Conservation (phyloP, 2,888 invertebrate species). For the Polydrusus tereticollis region DNA sequence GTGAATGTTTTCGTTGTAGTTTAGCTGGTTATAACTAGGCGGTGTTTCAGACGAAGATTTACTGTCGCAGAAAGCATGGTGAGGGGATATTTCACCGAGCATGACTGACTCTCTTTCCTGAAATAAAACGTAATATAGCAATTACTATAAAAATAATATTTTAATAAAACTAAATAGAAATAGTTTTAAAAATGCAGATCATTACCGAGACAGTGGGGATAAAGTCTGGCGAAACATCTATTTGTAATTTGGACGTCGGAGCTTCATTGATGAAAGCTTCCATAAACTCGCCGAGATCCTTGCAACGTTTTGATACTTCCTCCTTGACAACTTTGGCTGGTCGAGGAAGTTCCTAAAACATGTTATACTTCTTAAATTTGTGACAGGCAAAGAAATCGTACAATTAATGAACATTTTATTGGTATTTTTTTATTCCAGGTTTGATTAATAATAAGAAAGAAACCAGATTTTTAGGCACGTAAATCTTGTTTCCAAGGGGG, state of each 20-base stretch:
- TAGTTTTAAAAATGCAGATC: slow-evolving; percentile 55
- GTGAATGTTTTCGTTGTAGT: slow-evolving; percentile 82
- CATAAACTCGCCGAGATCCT: slow-evolving; percentile 81
- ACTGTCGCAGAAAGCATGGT: slow-evolving; percentile 84
- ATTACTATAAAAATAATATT: background rate
- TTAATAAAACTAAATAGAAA: background rate
- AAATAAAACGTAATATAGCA: background rate
- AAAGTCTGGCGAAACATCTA: slow-evolving; percentile 73
- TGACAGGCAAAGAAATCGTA: background rate
- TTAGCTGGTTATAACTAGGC: slow-evolving; percentile 87
- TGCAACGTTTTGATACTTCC: slow-evolving; percentile 77
- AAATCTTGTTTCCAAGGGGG: too few species aligned
- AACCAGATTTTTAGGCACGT: too few species aligned
- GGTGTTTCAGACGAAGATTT: slow-evolving; percentile 85
- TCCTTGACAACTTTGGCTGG: slow-evolving; percentile 72
- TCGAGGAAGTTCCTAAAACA: slow-evolving; percentile 60
- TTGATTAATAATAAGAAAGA: too few species aligned
- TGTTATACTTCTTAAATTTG: background rate
- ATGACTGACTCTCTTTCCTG: slow-evolving; percentile 78
- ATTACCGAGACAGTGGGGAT: slow-evolving; percentile 76
- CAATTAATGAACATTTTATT: too few species aligned
- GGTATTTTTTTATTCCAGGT: too few species aligned
- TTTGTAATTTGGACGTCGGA: slow-evolving; percentile 70
- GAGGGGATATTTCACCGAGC: slow-evolving; percentile 87
- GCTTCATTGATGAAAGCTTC: slow-evolving; percentile 80